Conservation (phyloP, 2,888 invertebrate species). For the Phortica magna region DNA sequence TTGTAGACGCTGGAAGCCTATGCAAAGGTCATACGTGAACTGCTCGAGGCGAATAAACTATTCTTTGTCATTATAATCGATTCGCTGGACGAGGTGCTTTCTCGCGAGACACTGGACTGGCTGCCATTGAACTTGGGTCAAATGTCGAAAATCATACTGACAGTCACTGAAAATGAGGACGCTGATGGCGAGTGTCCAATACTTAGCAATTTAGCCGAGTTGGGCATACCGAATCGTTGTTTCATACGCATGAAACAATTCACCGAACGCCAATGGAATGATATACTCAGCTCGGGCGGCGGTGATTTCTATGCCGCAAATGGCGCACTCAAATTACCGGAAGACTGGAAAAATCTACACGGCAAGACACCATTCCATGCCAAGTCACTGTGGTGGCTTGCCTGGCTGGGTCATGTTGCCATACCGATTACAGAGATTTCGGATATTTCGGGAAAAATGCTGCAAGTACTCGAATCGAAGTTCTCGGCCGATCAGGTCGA, state of each 20-base stretch:
- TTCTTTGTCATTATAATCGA: conserved; percentile 87
- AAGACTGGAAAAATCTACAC: conserved; percentile 70
- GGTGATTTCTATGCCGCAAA: conserved; percentile 76
- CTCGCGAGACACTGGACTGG: conserved; percentile 82
- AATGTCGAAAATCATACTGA: conserved; percentile 87
- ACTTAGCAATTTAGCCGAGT: conserved; percentile 66
- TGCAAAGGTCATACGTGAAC: conserved; percentile 80
- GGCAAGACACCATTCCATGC: conserved; percentile 76
- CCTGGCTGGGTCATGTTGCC: conserved; percentile 81
- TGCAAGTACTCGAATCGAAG: conserved; percentile 83
- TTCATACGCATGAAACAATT: conserved; percentile 73
- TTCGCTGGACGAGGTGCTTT: conserved; percentile 83
- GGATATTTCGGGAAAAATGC: conserved; percentile 82
- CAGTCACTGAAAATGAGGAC: conserved; percentile 73
- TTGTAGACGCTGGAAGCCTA: conserved; percentile 86
- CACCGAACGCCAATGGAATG: conserved; percentile 76
- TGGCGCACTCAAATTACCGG: conserved; percentile 73
- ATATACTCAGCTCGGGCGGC: conserved; percentile 75
- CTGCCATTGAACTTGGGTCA: conserved; percentile 86
- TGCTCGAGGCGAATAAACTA: conserved; percentile 76
- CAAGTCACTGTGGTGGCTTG: conserved; percentile 81
- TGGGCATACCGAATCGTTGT: conserved; percentile 70
- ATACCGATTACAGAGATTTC: conserved; percentile 80
- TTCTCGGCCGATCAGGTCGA: conserved; percentile 83
- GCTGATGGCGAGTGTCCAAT: conserved; percentile 47